Base-by-base conservation (phyloP, 2,888 invertebrate species). In the Himalopsyche japonica region DNA sequence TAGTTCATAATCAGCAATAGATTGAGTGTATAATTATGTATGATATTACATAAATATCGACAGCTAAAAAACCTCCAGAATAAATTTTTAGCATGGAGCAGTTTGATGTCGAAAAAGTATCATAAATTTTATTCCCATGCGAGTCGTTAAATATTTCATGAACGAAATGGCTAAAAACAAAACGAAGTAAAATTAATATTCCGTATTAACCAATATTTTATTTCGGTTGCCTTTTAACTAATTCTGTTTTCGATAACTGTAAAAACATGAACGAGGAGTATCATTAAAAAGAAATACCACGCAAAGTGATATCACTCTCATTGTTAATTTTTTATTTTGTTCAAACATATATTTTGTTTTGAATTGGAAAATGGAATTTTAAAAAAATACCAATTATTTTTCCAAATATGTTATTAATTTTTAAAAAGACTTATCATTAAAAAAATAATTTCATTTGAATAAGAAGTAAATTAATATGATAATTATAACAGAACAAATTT, bases 101-200 rank as follows among this genome's bases (percentile, higher is more conserved):
- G 57, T 57, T 57, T 20, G 24, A 7, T 81, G 49, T 81, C 76
- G 32, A 48, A 76, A 81, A 76, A 48, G 48, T 47, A 47, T 32
- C 27, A 32, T 81, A 48, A 81, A 81, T 81, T 81, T 76, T n/a
- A 12, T 6, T 81, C 81, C 76, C 47, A n/a, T 30, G 48, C 76
- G 48, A 20, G 48, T 47, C 57, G 76, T 81, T 70, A 76, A 81
- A 43, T 76, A 81, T 81, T 24, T 76, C 76, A 76, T 32, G 47
- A 20, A 20, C 57, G 10, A 57, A 57, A 57, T 8, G 24, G 57
- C 24, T n/a, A 7, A 57, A 57, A 57, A 57, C 57, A 57, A 57
- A 57, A 57, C 57, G 24, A 57, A 57, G 2, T 57, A 57, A 57
- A 57, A 57, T 57, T 20, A 57, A 20, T 57, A 57, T n/a, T 15